Evolutionary conservation across 2,797 vertebrate genomes (phyloP).

Genomic region (Allobates femoralis): DNA sequence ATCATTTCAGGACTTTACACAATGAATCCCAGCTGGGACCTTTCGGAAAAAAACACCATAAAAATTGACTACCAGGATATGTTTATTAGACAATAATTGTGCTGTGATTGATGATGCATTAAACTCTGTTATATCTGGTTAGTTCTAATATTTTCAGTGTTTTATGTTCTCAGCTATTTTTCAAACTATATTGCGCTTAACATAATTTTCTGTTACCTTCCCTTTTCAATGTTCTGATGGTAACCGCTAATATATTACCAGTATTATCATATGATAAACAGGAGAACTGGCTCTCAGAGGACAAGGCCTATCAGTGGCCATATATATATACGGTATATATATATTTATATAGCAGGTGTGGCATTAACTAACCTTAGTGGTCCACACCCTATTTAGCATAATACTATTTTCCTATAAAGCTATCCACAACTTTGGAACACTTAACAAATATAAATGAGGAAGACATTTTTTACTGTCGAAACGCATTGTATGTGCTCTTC

Average conservation of each 20-base stretch:
- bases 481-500: no score
- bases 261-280: background rate
- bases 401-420: no score
- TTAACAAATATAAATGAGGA: no score
- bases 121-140: background rate
- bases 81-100: background rate
- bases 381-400: no score
- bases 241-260: background rate
- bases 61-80: background rate
- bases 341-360: no score
- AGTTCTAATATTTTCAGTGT: background rate
- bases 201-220: background rate
- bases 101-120: background rate
- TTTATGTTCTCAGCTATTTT: background rate
- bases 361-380: no score
- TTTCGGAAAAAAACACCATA: background rate
- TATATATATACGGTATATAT: no score
- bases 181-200: background rate
- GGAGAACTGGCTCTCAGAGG: background rate
- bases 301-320: background rate
- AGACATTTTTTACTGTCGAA: no score
- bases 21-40: background rate
- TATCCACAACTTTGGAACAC: no score
- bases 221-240: background rate
- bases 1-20: slow-evolving; percentile 21